Evolutionary conservation across 2,797 vertebrate genomes (phyloP), one percentile per base, ranked within the genome.

Genomic region (Ibycter americanus): DNA sequence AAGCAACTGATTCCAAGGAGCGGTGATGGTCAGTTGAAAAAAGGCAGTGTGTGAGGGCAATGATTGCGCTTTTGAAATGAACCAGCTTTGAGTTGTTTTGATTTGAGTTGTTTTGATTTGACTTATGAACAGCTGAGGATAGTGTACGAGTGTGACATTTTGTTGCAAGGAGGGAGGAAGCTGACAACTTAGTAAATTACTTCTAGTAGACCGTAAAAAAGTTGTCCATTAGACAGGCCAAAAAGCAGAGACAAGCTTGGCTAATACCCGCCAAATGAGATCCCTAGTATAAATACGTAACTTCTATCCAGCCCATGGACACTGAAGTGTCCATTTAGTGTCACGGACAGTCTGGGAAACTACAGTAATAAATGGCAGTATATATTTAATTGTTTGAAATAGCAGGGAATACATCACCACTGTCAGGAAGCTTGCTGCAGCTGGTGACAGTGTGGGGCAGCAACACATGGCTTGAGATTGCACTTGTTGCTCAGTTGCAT

Each of bases 221-320:
- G 3, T 15, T 87, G 40, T 11, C 47, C 36, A 36, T 44, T 76
- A 58, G 58, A 9, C 17, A 62, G 21, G 6, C 25, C 42, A 62
- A 32, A 72, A 71, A 25, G 6, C 20, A 36, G 21, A 84, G 8
- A 31, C 10, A 7, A 67, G 2, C 3, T 7, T n/a, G 40, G 15
- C 7, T 87, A 40, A 22, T 36, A 66, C 16, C 14, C 3, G 3
- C 27, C 13, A 79, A 15, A 79, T 23, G 26, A 73, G 21, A 71
- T 3, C 9, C 4, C 10, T 73, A 23, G 7, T 62, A 26, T 56
- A 72, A 76, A 68, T 3, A 79, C 6, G 4, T 23, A 49, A 54
- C 31, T 85, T 76, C 25, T 38, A 23, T 31, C 20, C 18, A 61
- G 19, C 18, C 26, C 49, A 42, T 0, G 0, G 51, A n/a, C n/a